Evolutionary conservation across 2,113 vertebrate species (phyloP), one percentile per base, ranked within the genome.

Genomic region (Turnix velox): DNA sequence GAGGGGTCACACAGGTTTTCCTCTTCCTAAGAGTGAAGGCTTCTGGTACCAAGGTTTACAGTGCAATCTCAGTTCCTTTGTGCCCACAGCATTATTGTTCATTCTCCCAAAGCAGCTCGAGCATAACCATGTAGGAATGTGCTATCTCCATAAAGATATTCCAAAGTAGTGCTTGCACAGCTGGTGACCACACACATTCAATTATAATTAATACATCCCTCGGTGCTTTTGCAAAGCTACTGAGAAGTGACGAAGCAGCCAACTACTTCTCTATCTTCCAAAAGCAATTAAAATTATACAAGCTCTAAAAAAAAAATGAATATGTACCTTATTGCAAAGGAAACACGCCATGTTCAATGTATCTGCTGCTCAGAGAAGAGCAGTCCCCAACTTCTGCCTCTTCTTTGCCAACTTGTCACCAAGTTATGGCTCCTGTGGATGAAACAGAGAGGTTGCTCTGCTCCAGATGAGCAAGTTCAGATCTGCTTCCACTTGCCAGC

Each of bases 51-150:
- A 45, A 90, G 84, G 77, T 94, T 92, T 51, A 61, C 89, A 92
- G 92, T 92, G 95, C 95, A 92, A 95, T 89, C 62, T 82, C 80
- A 94, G 91, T 91, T 79, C 24, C 61, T 89, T 93, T 96, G 92
- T 95, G 87, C 94, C 95, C 89, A 90, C 83, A 96, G 91, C 92
- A 81, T 92, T 86, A 84, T 84, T 91, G 92, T 88, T 89, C 81
- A 46, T 79, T 94, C 74, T 73, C 77, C 86, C 74, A 22, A 87
- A 94, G 69, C 69, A 76, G 58, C 46, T 91, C 28, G 87, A 89
- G 61, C 66, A 76, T 65, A 83, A 62, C 25, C 3, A 3, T 19
- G 68, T 63, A 88, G 73, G 77, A 93, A 93, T 92, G 82, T 33
- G 58, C 52, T 75, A 58, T 73, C 76, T 84, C 83, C 6, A 4